Evolutionary conservation across 2,888 invertebrate species (phyloP).

Genomic region (Clistopyga incitator): DNA sequence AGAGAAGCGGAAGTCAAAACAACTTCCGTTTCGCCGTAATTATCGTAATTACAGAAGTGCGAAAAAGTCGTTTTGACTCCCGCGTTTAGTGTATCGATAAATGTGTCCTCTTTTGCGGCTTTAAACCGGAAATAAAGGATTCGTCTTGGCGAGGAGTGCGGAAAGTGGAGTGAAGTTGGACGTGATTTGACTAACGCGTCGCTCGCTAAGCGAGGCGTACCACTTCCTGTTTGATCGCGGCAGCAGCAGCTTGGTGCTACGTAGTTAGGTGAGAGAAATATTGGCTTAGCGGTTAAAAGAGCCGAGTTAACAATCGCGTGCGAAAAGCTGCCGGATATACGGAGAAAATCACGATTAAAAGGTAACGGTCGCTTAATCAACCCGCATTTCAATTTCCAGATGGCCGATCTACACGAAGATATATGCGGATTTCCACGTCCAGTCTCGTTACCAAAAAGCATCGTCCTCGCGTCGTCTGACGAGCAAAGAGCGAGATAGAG

Average conservation of each 20-base stretch:
- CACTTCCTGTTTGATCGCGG: conserved; percentile 75
- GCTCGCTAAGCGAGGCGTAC: conserved; percentile 18
- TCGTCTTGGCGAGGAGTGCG: no score
- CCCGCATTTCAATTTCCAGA: conserved; percentile 77
- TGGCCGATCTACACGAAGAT: conserved; percentile 74
- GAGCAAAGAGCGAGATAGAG: conserved; percentile 30
- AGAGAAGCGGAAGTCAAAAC: conserved; percentile 37
- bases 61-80: background rate
- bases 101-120: background rate
- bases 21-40: conserved; percentile 20
- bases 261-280: conserved; percentile 79
- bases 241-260: conserved; percentile 72
- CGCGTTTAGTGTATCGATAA: background rate
- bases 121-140: background rate
- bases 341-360: conserved; percentile 69
- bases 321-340: conserved; percentile 68
- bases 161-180: background rate
- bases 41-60: background rate
- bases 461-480: conserved; percentile 58
- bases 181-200: conserved; percentile 45
- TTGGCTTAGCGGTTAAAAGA: conserved; percentile 34
- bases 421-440: conserved; percentile 73
- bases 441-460: conserved; percentile 66
- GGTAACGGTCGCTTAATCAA: conserved; percentile 73
- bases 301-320: conserved; percentile 33